Evolutionary conservation across 2,888 invertebrate species (phyloP), one percentile per base, ranked within the genome.

Genomic region (Nesidiocoris tenuis): DNA sequence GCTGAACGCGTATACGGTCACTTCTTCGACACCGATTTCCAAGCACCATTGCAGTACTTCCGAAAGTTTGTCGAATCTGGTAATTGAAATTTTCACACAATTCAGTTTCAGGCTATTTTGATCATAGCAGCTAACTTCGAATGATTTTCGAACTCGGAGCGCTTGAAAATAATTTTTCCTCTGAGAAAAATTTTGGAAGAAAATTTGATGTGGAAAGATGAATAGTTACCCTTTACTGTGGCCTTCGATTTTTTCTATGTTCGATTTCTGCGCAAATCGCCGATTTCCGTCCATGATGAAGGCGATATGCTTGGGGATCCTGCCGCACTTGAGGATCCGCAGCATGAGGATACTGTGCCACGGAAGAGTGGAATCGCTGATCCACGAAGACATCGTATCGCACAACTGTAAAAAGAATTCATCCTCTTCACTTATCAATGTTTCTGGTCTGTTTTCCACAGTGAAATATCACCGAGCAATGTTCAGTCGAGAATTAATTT

Each of bases 251-350:
- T 90, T 91, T 72, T 90, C 86, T 0, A 94, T 87, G 61, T 91
- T 88, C 61, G 89, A 88, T 82, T 93, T 94, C 79, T 88, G 90
- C 0, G 98, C 98, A 85, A 89, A 99, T 72, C 98, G 87, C 74
- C 98, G 88, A 84, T 99, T 99, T 3, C 98, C 98, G 85, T 99
- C 98, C 98, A 99, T 98, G 78, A 99, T 98, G 82, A 99, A 92
- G 0, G 98, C 98, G 79, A 99, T 87, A 84, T 99, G 99, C 78
- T 89, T 88, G 0, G 98, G 98, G 77, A 98, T 86, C 25, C 90
- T 88, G 1, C 96, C 96, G 55, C 90, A 88, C 84, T 90, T 92
- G 21, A 96, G 85, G 7, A 97, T 86, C 80, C 88, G 88, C 23
- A 90, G 85, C 81, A 91, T 91, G 70, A 93, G 85, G 70, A 87